Percentiles rank a stretch among this genome's conserved stretches.
These are phyloP conservation scores for Osmerus mordax DNA, from an alignment of 2,113 vertebrate genomes.

Conservation along the genomic window DNA sequence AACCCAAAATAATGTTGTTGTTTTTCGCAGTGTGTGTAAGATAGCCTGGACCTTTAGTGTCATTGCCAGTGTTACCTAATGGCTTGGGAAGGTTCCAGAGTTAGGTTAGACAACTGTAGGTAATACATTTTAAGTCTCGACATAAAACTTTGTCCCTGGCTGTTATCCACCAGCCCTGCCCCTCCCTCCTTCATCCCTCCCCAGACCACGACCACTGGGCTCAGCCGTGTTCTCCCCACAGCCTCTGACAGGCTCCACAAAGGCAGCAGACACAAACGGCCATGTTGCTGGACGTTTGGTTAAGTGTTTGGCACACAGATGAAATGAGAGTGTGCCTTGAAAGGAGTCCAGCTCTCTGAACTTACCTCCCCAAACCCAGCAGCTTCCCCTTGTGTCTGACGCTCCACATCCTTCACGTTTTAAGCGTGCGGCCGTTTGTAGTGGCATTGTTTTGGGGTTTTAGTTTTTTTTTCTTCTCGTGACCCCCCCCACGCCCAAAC, in stretches of 20 bases:
- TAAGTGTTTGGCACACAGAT: constrained; percentile 51
- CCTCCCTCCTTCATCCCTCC: constrained; percentile 23
- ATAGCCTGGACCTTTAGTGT: not conserved
- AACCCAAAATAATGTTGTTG: not conserved
- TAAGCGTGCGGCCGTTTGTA: not conserved
- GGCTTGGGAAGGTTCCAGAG: not conserved
- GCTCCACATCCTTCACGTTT: not conserved
- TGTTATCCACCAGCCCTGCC: not conserved
- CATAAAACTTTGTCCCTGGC: not conserved
- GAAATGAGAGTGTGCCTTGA: constrained; percentile 50
- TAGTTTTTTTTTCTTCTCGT: too few relatives aligned
- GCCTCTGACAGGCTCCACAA: constrained; percentile 62
- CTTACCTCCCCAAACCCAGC: constrained; percentile 8
- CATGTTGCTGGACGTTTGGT: constrained; percentile 53
- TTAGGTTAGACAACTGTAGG: too few relatives aligned
- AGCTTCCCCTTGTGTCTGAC: not conserved
- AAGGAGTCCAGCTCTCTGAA: constrained; percentile 32
- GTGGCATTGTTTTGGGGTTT: not conserved
- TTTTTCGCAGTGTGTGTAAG: constrained; percentile 31
- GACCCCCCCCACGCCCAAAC: too few relatives aligned
- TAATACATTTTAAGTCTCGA: too few relatives aligned
- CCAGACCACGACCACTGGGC: not conserved
- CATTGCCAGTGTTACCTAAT: not conserved
- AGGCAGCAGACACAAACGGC: constrained; percentile 29
- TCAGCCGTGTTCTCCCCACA: constrained; percentile 19